Conservation (phyloP, 2,797 vertebrate genomes). For the Numenius phaeopus region DNA sequence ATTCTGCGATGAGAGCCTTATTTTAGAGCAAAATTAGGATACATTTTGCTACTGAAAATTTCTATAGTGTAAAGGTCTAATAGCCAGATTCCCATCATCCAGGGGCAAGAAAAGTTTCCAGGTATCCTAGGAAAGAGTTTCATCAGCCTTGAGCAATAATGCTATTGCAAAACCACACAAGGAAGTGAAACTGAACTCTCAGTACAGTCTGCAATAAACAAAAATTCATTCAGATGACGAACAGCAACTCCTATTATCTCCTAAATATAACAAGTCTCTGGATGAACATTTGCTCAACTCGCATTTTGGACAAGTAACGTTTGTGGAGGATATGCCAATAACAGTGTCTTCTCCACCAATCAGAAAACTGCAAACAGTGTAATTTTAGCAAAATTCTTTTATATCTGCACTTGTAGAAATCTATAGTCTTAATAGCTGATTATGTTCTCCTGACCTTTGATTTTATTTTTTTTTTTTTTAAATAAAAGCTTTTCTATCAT, state of each 20-base stretch:
- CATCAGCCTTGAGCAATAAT: neutral
- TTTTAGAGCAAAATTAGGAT: neutral
- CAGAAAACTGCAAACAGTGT: neutral
- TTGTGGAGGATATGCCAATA: neutral
- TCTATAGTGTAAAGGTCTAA: neutral
- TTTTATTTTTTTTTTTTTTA: neutral
- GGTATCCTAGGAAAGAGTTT: neutral
- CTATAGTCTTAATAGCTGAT: neutral
- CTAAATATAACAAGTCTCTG: neutral
- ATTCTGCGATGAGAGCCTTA: neutral
- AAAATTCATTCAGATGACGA: neutral
- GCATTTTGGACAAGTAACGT: rapidly evolving
- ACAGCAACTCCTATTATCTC: neutral
- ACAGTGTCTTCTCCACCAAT: neutral
- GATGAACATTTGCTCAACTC: neutral
- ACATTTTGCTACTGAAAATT: neutral
- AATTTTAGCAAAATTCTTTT: neutral
- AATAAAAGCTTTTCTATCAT: neutral
- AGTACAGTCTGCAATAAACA: neutral
- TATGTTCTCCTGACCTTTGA: neutral
- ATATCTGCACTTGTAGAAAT: neutral
- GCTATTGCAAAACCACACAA: neutral
- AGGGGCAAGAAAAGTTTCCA: neutral
- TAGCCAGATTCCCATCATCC: neutral
- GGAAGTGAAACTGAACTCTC: neutral